Evolutionary conservation across 2,113 vertebrate genomes (phyloP), one percentile per base, ranked within the genome.

Genomic region (Malurus alboscapulatus): DNA sequence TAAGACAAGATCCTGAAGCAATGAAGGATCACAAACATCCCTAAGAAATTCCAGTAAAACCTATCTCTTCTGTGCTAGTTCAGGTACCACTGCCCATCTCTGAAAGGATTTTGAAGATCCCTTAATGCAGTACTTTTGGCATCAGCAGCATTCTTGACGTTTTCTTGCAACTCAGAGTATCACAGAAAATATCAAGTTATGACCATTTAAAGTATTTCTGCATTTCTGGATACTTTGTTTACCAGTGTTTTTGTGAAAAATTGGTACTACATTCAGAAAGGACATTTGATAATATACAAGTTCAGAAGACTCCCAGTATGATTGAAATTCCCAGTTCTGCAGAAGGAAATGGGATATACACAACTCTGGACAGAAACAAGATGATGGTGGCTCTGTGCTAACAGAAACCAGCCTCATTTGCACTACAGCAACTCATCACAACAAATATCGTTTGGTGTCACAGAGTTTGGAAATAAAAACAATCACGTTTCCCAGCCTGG

Each of bases 391-490:
- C 42, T 42, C 27, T 8, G 22, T 61, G 61, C 14, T 44, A 24
- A 34, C 8, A 81, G 65, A 81, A 89, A 27, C 8, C 36, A 66
- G 38, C 25, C 1, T 0, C 18, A 42, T 44, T n/a, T 36, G n/a
- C 17, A 19, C 40, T 27, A 25, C 22, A 68, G 54, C n/a, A 80
- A 4, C 32, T 68, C 34, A 42, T 77, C 22, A 17, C 19, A 66
- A 22, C 34, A 26, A 0, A 1, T 2, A 24, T 7, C 11, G 22
- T 14, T 67, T 24, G 13, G 3, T 71, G 48, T 29, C 40, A 72
- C 50, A 51, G 12, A 7, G 22, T 72, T 67, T 88, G 34, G 73
- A 72, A 59, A 58, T 18, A 32, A 81, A 67, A 18, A 12, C n/a
- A 13, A 17, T 26, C 26, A 51, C 3, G 17, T 68, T 51, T 85